Evolutionary conservation across 2,888 invertebrate species (phyloP), one percentile per base, ranked within the genome.

Genomic region (Leistus spinibarbis): DNA sequence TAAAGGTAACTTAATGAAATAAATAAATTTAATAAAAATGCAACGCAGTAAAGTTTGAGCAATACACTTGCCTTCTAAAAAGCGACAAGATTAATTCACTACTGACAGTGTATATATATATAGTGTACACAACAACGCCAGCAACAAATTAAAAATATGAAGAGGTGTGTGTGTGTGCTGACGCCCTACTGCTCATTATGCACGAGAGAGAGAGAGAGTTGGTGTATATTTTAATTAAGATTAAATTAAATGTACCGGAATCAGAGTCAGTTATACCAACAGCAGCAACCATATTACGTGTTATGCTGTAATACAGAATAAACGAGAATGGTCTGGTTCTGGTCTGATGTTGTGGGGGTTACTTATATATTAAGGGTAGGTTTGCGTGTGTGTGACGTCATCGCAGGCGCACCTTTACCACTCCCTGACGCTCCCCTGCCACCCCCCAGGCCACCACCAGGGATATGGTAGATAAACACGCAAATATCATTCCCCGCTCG

Each of bases 191-290:
- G n/a, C 73, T 73, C 73, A 73, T 73, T 73, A 73, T 73, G 67
- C 67, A 27, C 53, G 20, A 73, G 24, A 66, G 40, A 40, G 40
- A 1, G 40, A 4, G 40, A 40, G 40, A n/a, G n/a, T n/a, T n/a
- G 5, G 40, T 1, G 73, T 67, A 66, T 67, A 73, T 73, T 73
- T 73, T 73, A 73, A 73, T 73, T 73, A 73, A 73, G 73, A 73
- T 73, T 67, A 73, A 73, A 73, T 73, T 67, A 73, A 73, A 73
- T 67, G 67, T 73, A 73, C 56, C 67, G 73, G 73, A 73, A 73
- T 73, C 73, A 73, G 62, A 73, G 53, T 57, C 62, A 67, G 62
- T 56, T 56, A 56, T 40, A 56, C 23, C 22, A 2, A 53, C 22
- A 22, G 24, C 53, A 7, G 40, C 40, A 40, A 40, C 40, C 40